These are phyloP conservation scores for Fragum sueziense DNA, from an alignment of 2,888 invertebrate genomes.

Conservation along the genomic window DNA sequence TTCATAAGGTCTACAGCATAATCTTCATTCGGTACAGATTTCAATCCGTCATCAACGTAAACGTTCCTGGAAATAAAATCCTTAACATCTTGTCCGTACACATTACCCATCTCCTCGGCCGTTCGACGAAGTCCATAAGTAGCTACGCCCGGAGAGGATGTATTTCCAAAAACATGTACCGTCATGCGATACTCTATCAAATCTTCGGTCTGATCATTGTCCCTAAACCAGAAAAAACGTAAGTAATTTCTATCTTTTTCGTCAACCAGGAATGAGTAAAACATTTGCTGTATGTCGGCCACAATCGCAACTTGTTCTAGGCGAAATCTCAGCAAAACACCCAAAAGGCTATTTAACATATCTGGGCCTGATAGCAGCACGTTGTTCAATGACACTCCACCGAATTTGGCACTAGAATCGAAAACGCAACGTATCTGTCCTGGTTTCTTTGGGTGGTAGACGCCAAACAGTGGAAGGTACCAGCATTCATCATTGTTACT, in stretches of 20 bases:
- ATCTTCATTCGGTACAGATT: slow-evolving; percentile 19
- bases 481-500: slow-evolving; percentile 41
- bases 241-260: slow-evolving; percentile 51
- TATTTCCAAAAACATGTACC: slow-evolving; percentile 6
- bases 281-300: slow-evolving; percentile 61
- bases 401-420: slow-evolving; percentile 50
- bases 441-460: too few relatives aligned
- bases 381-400: slow-evolving; percentile 54
- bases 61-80: slow-evolving; percentile 43
- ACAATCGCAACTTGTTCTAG: slow-evolving; percentile 44
- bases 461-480: slow-evolving; percentile 58
- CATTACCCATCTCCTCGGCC: slow-evolving; percentile 18
- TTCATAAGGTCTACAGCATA: slow-evolving; percentile 33
- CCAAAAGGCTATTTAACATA: slow-evolving; percentile 52
- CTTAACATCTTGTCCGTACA: slow-evolving; percentile 5
- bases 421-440: slow-evolving; percentile 31
- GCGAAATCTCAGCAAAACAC: slow-evolving; percentile 52
- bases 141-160: slow-evolving; percentile 36
- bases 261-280: slow-evolving; percentile 55
- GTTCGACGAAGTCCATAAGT: slow-evolving; percentile 45
- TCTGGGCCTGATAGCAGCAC: slow-evolving; percentile 55
- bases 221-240: slow-evolving; percentile 50
- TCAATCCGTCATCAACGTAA: slow-evolving; percentile 61
- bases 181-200: slow-evolving; percentile 1
- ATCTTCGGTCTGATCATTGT: background rate